phyloP scores from a whole-genome alignment of 2,113 vertebrate species.

The Centropus unirufus region DNA sequence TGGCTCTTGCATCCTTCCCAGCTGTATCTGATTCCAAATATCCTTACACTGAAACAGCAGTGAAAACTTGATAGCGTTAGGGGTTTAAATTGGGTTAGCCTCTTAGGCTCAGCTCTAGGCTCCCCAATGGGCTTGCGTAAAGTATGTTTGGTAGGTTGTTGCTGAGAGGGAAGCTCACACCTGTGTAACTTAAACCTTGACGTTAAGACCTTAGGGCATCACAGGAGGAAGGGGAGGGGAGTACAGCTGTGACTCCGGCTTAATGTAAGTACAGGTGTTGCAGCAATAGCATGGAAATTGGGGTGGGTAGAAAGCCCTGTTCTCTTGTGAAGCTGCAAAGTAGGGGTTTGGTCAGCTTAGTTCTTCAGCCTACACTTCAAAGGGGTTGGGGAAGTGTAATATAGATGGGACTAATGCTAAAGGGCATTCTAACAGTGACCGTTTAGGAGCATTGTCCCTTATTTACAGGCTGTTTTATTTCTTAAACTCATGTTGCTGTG shows the following conservation, averaged over 20 bases:
- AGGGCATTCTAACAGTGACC: not conserved
- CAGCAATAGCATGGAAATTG: not conserved
- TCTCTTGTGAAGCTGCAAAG: not conserved
- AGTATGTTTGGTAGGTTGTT: not conserved
- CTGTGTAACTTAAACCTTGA: not conserved
- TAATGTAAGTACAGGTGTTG: not conserved
- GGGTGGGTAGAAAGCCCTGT: accelerated
- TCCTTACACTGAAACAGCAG: not conserved
- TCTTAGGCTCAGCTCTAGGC: not conserved
- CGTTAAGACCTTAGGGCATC: not conserved
- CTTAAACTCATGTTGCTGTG: not conserved
- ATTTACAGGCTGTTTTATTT: not conserved
- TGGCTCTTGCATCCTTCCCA: not conserved
- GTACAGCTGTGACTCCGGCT: not conserved
- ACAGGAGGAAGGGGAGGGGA: accelerated
- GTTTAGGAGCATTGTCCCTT: not conserved
- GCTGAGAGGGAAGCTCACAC: accelerated
- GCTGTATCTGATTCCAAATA: not conserved
- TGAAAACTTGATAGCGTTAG: not conserved
- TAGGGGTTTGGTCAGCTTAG: not conserved
- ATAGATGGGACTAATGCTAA: not conserved
- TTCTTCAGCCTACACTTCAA: not conserved
- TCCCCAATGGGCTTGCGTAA: not conserved
- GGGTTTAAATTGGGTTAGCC: not conserved
- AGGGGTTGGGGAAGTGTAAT: not conserved